Evolutionary conservation across 2,797 vertebrate species (phyloP).

Genomic region (Chromobotia macracanthus): DNA sequence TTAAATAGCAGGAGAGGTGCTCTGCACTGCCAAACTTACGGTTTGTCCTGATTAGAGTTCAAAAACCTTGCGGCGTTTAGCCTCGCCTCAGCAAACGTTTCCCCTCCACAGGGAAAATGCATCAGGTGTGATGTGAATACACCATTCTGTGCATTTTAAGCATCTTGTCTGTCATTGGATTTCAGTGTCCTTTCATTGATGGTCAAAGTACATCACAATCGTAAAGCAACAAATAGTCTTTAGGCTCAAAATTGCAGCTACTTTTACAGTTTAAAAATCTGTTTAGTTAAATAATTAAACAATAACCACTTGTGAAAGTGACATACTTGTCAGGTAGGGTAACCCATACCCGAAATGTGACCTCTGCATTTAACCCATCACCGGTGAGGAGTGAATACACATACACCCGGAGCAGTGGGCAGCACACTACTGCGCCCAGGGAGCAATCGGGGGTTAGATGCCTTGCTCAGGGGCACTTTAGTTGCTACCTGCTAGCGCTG

Average conservation of each 20-base stretch:
- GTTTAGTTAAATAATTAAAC: background rate
- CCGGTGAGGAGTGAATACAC: too few species aligned
- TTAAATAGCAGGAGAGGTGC: conserved; percentile 39
- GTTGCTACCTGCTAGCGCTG: too few species aligned
- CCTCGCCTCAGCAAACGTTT: conserved; percentile 14
- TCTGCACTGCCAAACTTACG: conserved; percentile 20
- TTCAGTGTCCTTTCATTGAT: conserved; percentile 11
- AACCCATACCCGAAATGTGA: too few species aligned
- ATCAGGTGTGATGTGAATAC: conserved; percentile 26
- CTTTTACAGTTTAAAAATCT: conserved; percentile 3
- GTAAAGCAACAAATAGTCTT: background rate
- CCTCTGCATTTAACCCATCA: too few species aligned
- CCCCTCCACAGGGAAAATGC: conserved; percentile 6
- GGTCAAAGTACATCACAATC: background rate
- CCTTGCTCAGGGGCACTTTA: too few species aligned
- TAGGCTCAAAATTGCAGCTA: background rate
- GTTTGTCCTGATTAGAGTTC: conserved; percentile 48
- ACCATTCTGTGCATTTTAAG: conserved; percentile 39
- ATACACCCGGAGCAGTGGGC: too few species aligned
- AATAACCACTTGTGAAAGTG: conserved; percentile 8
- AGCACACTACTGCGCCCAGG: too few species aligned
- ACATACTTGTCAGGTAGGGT: too few species aligned
- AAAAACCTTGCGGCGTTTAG: conserved; percentile 18
- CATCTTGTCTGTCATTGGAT: conserved; percentile 7
- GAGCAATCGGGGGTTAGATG: too few species aligned